A percentile compares a stretch with the other conserved stretches of the same genome.
phyloP scores from a whole-genome alignment of 2,113 vertebrate species.

The Saccopteryx leptura region DNA sequence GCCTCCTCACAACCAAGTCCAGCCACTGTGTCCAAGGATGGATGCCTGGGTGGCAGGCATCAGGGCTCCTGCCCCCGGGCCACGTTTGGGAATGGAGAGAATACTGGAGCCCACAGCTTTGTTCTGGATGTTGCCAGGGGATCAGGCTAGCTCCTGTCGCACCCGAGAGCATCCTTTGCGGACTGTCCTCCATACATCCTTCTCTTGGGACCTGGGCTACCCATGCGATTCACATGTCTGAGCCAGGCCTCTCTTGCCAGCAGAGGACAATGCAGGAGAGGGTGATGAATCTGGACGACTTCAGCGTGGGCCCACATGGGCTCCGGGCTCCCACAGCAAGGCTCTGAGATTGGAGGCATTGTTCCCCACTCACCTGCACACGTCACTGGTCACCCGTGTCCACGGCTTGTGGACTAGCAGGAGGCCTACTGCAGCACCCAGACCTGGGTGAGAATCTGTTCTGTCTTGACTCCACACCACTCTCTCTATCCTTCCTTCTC shows the following conservation, averaged over 20 bases:
- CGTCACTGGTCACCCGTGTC: background rate
- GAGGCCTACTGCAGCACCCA: background rate
- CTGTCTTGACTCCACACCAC: background rate
- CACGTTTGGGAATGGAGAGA: background rate
- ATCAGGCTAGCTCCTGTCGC: background rate
- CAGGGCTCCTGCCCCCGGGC: background rate
- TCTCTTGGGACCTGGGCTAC: background rate
- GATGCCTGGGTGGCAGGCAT: background rate
- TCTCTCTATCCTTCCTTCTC: background rate
- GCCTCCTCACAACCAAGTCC: background rate
- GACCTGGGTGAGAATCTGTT: background rate
- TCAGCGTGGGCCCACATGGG: background rate
- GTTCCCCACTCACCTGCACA: background rate
- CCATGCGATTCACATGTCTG: fast-evolving
- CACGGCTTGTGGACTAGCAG: background rate
- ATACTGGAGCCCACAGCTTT: background rate
- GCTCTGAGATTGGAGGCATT: background rate
- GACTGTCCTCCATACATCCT: background rate
- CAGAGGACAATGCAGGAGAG: background rate
- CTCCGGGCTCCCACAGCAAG: background rate
- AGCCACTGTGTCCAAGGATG: background rate
- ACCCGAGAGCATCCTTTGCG: background rate
- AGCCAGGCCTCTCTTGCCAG: background rate
- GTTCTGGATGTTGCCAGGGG: background rate
- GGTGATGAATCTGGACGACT: background rate